Base-by-base conservation (phyloP, 2,888 invertebrate species). In the Macrosoma leucophasiata region DNA sequence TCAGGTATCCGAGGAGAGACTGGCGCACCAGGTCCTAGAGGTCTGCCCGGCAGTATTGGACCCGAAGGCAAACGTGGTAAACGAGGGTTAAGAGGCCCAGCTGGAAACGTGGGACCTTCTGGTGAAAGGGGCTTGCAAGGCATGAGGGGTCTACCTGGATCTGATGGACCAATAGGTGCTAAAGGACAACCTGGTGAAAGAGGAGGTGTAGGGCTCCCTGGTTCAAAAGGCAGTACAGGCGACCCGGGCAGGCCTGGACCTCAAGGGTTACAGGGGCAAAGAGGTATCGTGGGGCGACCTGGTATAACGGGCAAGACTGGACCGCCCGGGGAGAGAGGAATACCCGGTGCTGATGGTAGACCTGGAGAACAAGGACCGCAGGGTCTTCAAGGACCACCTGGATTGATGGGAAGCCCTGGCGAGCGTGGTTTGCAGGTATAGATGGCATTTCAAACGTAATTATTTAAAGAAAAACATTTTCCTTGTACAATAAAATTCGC, bases 11-110 rank as follows among this genome's bases (percentile, higher is more conserved):
- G 94, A 69, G 94, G 95, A 15, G 94, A 94, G 69, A 49, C 74
- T 4, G 95, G 95, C 3, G 68, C 84, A 1, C 77, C 88, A 1
- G 94, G 95, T 1, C 91, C 91, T 2, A 84, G 93, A 45, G 94
- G 94, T 12, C 56, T 91, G 6, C 92, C 92, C 1, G 94, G 95
- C 1, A 79, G 86, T 3, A 66, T 88, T 3, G 95, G 94, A 1
- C 86, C 90, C 1, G 92, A 94, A 60, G 94, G 92, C 3, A 94
- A 94, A 78, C 87, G 93, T 37, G 94, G 94, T 1, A 93, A 93
- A 61, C 79, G 92, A 41, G 93, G 94, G 1, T 87, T 90, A 52
- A 81, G 91, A 40, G 93, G 94, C n/a, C 90, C 92, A 0, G 86
- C 88, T 5, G 93, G 94, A 1, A 85, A 87, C 29, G 56, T 86